Percentiles rank a stretch among this genome's conserved stretches.
These are phyloP conservation scores for Paracentrotus lividus DNA, from an alignment of 53 echinoderm and acorn worm genomes.

Conservation along the genomic window DNA sequence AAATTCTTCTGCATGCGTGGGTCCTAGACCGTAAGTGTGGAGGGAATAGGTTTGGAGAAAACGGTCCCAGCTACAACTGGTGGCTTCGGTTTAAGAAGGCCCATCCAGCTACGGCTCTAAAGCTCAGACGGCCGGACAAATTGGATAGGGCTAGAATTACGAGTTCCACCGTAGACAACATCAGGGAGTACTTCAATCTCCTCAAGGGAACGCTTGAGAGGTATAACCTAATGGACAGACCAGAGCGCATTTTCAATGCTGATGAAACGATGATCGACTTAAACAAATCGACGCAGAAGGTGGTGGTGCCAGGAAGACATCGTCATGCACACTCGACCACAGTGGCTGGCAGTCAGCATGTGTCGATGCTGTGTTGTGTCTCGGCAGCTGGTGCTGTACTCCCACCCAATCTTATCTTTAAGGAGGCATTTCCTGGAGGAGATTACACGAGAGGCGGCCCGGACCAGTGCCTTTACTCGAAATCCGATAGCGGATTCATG, in stretches of 20 bases:
- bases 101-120: slow-evolving; percentile 36
- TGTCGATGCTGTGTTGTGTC: background rate
- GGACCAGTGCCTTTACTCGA: slow-evolving; percentile 59
- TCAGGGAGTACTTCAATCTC: slow-evolving; percentile 68
- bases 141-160: slow-evolving; percentile 13
- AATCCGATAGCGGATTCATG: slow-evolving; percentile 71
- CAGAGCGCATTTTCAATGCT: slow-evolving; percentile 64
- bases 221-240: background rate
- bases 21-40: slow-evolving; percentile 34
- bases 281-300: slow-evolving; percentile 70
- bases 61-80: slow-evolving; percentile 76
- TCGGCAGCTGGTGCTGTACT: background rate
- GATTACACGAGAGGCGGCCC: slow-evolving; percentile 64
- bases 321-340: slow-evolving; percentile 60
- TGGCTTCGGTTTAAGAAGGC: slow-evolving; percentile 57
- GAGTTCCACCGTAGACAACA: slow-evolving; percentile 20
- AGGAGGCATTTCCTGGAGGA: slow-evolving; percentile 59
- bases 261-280: slow-evolving; percentile 70
- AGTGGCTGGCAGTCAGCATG: background rate
- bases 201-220: slow-evolving; percentile 54
- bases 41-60: slow-evolving; percentile 46
- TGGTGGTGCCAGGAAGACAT: slow-evolving; percentile 55
- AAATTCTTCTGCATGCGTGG: slow-evolving; percentile 60
- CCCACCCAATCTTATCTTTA: slow-evolving; percentile 49
- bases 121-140: slow-evolving; percentile 42